A percentile compares a stretch with the other conserved stretches of the same genome.
Evolutionary conservation across 2,113 vertebrate species (phyloP).

Genomic region (Monarcha castaneiventris): DNA sequence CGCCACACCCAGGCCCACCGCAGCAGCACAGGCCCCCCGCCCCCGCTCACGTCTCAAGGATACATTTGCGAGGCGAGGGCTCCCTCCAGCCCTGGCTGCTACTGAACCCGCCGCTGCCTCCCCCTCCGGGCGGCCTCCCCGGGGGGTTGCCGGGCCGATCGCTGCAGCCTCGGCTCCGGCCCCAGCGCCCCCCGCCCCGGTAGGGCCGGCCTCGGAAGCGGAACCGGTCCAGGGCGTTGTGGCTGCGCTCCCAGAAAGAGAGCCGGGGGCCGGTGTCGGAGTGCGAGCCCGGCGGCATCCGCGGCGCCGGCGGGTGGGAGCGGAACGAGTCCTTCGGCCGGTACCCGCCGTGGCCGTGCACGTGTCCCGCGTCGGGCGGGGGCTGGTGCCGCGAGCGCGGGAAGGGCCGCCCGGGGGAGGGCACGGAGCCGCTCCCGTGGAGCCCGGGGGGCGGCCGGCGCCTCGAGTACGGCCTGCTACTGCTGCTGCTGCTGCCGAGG

Average conservation of each 20-base stretch:
- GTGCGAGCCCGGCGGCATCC: constrained; percentile 71
- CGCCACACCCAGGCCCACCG: neutral
- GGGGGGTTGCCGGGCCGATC: constrained; percentile 69
- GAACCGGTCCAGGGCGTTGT: constrained; percentile 85
- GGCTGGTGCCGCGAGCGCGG: constrained; percentile 63
- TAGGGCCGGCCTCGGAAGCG: constrained; percentile 82
- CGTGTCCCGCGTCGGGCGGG: constrained; percentile 64
- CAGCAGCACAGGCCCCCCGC: neutral
- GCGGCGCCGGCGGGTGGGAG: constrained; percentile 67
- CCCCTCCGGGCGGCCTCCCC: constrained; percentile 67
- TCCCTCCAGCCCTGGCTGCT: constrained; percentile 76
- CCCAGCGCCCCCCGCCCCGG: constrained; percentile 77
- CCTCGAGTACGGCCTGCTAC: constrained; percentile 60
- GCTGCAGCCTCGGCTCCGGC: constrained; percentile 71
- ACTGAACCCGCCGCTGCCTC: constrained; percentile 62
- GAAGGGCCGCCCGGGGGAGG: constrained; percentile 41
- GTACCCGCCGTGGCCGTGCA: constrained; percentile 74
- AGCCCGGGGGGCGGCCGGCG: constrained; percentile 55
- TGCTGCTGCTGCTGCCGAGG: neutral
- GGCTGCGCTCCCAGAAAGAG: constrained; percentile 95
- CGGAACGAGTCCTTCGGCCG: constrained; percentile 81
- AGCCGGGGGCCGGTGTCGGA: constrained; percentile 79
- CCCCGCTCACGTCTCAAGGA: constrained; percentile 75
- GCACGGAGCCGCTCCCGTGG: constrained; percentile 18
- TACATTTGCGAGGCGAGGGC: constrained; percentile 88